Evolutionary conservation across 1,140 invertebrate species (phyloP).

Genomic region (Drosophila kanapiae): DNA sequence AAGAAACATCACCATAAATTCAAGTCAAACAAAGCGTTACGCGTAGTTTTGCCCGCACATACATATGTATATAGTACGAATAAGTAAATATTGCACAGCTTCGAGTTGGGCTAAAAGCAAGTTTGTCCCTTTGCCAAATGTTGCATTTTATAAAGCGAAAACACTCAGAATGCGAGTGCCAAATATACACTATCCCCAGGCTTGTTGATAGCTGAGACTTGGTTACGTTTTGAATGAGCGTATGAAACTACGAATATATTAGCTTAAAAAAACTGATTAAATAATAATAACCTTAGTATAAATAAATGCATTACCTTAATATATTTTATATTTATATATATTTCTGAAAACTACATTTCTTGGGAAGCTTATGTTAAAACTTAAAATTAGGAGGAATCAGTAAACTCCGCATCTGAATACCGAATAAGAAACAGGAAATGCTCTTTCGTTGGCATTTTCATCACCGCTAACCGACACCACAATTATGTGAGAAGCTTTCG

Average conservation of each 20-base stretch:
- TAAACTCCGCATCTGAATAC: constrained; percentile 1
- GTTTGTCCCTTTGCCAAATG: constrained; percentile 79
- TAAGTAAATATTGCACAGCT: constrained; percentile 28
- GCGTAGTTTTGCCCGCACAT: constrained; percentile 44
- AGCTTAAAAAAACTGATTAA: too few relatives aligned
- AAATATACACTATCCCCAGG: constrained; percentile 1
- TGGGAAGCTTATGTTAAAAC: not conserved
- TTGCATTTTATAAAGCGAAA: constrained; percentile 77
- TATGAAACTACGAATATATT: too few relatives aligned
- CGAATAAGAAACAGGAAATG: constrained; percentile 2
- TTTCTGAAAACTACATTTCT: too few relatives aligned
- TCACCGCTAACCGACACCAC: constrained; percentile 34
- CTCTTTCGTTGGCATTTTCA: constrained; percentile 13
- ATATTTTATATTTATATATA: too few relatives aligned
- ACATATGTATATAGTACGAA: not conserved
- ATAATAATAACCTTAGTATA: not conserved
- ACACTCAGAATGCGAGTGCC: constrained; percentile 59
- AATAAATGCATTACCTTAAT: not conserved
- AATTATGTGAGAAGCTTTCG: constrained; percentile 47
- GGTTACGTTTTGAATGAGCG: too few relatives aligned
- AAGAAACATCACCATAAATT: constrained; percentile 80
- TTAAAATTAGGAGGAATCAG: not conserved
- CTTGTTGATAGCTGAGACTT: not conserved
- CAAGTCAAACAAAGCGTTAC: constrained; percentile 82
- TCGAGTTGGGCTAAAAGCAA: constrained; percentile 69